These are phyloP conservation scores for Cinclus cinclus DNA, from an alignment of 2,113 vertebrate genomes.

Conservation along the genomic window DNA sequence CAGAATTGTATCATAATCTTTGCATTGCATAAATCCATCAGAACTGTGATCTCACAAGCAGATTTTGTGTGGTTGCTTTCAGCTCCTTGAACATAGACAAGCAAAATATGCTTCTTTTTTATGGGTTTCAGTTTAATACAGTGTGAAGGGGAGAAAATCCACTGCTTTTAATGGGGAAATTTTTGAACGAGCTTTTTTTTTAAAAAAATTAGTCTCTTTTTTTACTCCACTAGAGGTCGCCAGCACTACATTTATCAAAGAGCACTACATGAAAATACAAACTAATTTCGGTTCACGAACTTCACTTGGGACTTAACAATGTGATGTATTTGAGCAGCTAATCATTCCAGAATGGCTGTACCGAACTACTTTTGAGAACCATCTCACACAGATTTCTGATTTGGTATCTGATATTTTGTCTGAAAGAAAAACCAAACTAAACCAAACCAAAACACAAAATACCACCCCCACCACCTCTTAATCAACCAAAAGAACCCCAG, in stretches of 20 bases:
- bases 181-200: background rate
- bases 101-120: background rate
- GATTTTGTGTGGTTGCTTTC: background rate
- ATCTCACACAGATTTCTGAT: background rate
- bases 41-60: background rate
- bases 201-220: background rate
- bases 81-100: background rate
- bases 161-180: background rate
- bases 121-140: background rate
- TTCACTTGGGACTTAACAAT: background rate
- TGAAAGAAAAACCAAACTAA: background rate
- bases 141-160: background rate
- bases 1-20: background rate
- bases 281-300: background rate
- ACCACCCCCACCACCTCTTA: too few relatives aligned
- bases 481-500: background rate
- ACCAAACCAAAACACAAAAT: background rate
- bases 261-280: background rate
- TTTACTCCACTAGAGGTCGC: conserved; percentile 63
- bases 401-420: background rate
- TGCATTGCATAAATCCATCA: background rate
- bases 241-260: conserved; percentile 1
- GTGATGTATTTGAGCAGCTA: background rate
- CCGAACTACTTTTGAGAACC: background rate
- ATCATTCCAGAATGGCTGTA: background rate